phyloP scores from a whole-genome alignment of 2,888 invertebrate species.

The Xestia c-nigrum region DNA sequence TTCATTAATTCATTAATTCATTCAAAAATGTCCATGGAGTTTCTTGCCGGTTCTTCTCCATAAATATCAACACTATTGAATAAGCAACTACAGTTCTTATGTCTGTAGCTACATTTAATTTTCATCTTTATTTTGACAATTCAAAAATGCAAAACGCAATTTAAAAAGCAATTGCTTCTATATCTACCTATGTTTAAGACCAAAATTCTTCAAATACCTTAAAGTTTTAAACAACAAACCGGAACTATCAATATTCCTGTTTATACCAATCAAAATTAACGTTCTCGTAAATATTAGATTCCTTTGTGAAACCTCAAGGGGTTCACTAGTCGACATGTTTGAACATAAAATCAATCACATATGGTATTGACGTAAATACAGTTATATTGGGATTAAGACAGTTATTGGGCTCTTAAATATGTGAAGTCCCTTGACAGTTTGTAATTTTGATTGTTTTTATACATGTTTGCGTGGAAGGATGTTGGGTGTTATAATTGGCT shows the following conservation, averaged over 20 bases:
- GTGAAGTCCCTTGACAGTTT: slow-evolving; percentile 51
- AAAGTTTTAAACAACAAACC: slow-evolving; percentile 17
- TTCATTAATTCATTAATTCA: too few species aligned
- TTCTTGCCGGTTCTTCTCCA: too few species aligned
- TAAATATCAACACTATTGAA: too few species aligned
- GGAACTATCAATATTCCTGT: slow-evolving; percentile 58
- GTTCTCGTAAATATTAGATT: slow-evolving; percentile 65
- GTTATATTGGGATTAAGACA: slow-evolving; percentile 55
- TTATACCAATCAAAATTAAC: slow-evolving; percentile 65
- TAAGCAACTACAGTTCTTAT: too few species aligned
- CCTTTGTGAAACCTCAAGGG: slow-evolving; percentile 67
- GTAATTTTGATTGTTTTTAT: slow-evolving; percentile 37
- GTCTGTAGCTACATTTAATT: too few species aligned
- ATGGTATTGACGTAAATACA: slow-evolving; percentile 65
- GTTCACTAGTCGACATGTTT: slow-evolving; percentile 59
- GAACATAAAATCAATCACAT: slow-evolving; percentile 66
- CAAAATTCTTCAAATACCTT: slow-evolving; percentile 35
- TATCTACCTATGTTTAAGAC: background rate
- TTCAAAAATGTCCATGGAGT: too few species aligned
- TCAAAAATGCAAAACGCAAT: too few species aligned
- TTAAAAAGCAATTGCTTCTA: background rate
- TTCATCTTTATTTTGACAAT: too few species aligned
- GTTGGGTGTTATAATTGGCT: background rate
- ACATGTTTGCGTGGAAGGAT: background rate
- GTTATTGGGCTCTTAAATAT: slow-evolving; percentile 57